Evolutionary conservation across 2,113 vertebrate species (phyloP), one percentile per base, ranked within the genome.

Genomic region (Sinosuthora webbiana): DNA sequence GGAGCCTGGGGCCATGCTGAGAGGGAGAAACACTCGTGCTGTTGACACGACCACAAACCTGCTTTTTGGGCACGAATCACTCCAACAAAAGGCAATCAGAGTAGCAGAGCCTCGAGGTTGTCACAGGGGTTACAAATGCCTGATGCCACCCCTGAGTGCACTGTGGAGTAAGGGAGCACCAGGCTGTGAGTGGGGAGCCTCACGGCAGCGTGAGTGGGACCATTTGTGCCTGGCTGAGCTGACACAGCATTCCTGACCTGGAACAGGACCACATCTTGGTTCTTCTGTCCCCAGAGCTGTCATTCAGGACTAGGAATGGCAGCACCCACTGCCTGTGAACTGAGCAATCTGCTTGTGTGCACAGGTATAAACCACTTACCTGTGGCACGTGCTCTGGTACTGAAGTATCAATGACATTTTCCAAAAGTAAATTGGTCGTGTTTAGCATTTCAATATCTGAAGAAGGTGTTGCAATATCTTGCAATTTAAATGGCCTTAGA

Each of bases 121-220:
- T 47, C 27, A 5, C 4, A 33, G 59, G 35, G 27, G 47, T 33
- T 47, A 4, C 4, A 2, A 4, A 3, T 5, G 23, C 18, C 20
- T 4, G 1, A 22, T 42, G 16, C 22, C 67, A 45, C 5, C 19
- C 30, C 28, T 15, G 47, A 15, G 22, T 9, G 9, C n/a, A 0
- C 14, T 3, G 9, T 17, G n/a, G 49, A 12, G 27, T 2, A 4
- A 31, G 15, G 22, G 31, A 49, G 15, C 18, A 23, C 11, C 10
- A n/a, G 22, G 56, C 27, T 76, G n/a, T 1, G 5, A 15, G 41
- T 2, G 9, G 3, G 42, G 71, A 68, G 18, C 39, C 47, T 1
- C 0, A 0, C 2, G 16, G 52, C n/a, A 39, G 11, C 4, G 33
- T 4, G 20, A 35, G 67, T 1, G 28, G 63, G 44, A 19, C 20